Conservation (phyloP, 2,888 invertebrate genomes). For the Agrochola lota region DNA sequence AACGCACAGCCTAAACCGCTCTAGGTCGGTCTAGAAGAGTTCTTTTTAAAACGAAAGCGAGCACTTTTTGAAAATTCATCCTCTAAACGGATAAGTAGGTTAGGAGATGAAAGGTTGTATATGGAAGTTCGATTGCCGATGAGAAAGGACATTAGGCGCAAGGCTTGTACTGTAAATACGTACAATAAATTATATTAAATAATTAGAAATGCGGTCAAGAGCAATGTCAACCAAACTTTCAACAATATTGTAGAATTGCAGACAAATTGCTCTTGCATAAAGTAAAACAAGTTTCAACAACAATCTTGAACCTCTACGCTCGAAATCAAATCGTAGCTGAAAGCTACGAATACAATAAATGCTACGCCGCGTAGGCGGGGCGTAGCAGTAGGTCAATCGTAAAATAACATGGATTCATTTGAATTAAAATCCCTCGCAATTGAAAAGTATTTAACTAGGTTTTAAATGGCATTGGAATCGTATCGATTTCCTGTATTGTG, state of each 20-base stretch:
- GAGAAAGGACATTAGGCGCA: not conserved
- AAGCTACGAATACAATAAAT: slow-evolving; percentile 41
- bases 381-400: slow-evolving; percentile 34
- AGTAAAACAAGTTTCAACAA: slow-evolving; percentile 15
- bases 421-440: slow-evolving; percentile 8
- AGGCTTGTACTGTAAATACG: not conserved
- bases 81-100: not conserved
- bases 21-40: not conserved
- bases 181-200: not conserved
- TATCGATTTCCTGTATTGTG: slow-evolving; percentile 21
- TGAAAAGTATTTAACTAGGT: slow-evolving; percentile 20
- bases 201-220: not conserved
- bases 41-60: not conserved
- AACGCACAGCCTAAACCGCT: not conserved
- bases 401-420: slow-evolving; percentile 21
- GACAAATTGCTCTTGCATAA: slow-evolving; percentile 12
- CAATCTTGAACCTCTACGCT: slow-evolving; percentile 8
- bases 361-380: slow-evolving; percentile 45
- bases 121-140: not conserved
- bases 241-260: not conserved
- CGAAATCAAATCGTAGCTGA: slow-evolving; percentile 28
- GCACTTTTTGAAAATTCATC: not conserved
- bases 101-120: not conserved
- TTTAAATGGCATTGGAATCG: slow-evolving; percentile 12
- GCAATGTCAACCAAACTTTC: not conserved